Conservation (phyloP, 1,140 invertebrate species). For the Drosophila baimaii region DNA sequence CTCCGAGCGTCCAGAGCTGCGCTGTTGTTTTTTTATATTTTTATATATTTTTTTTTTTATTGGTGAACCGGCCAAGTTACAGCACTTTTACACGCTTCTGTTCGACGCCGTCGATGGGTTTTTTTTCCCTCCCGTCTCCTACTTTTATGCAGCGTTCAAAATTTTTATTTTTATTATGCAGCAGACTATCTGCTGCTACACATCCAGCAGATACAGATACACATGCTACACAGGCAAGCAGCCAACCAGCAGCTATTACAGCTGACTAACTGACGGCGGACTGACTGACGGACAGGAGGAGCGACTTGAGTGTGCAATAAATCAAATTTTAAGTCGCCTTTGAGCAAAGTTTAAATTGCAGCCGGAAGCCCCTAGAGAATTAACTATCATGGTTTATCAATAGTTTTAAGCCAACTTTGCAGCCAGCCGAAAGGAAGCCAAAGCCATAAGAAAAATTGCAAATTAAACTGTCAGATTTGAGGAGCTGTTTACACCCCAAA, state of each 20-base stretch:
- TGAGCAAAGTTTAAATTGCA: constrained; percentile 77
- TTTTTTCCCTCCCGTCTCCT: constrained; percentile 54
- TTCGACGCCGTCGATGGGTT: constrained; percentile 14
- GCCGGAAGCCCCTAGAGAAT: constrained; percentile 65
- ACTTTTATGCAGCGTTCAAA: constrained; percentile 37
- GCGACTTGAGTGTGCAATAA: constrained; percentile 65
- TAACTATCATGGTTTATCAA: constrained; percentile 64
- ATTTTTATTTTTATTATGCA: constrained; percentile 48
- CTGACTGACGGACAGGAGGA: constrained; percentile 20
- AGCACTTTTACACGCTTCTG: constrained; percentile 63
- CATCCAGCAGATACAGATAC: constrained; percentile 56
- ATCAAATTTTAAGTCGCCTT: constrained; percentile 79
- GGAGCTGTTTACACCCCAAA: constrained; percentile 34
- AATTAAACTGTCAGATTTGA: constrained; percentile 44
- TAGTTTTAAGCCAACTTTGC: constrained; percentile 34
- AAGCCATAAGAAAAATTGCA: constrained; percentile 46
- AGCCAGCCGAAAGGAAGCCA: constrained; percentile 35
- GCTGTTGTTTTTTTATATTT: constrained; percentile 26
- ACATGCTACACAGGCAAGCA: neutral
- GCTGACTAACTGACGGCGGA: constrained; percentile 46
- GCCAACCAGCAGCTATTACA: constrained; percentile 40
- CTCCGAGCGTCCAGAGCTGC: constrained; percentile 10
- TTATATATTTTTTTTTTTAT: constrained; percentile 36
- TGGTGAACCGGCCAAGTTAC: constrained; percentile 56
- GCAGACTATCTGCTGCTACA: constrained; percentile 32